Percentiles rank a stretch among this genome's conserved stretches.
Conservation (phyloP, 1,140 invertebrate species). For the Diuraphis noxia region DNA sequence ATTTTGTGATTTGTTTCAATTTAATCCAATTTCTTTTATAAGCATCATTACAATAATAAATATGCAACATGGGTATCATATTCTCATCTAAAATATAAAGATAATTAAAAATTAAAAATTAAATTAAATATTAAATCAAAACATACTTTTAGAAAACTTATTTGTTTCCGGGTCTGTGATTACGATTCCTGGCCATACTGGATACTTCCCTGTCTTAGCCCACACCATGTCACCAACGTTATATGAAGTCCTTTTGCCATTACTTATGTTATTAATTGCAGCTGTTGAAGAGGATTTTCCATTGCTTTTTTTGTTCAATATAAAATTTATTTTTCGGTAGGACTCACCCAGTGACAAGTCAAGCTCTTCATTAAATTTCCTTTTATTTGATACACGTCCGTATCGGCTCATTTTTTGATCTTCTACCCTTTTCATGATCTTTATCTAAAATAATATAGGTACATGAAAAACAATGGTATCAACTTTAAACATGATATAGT, state of each 20-base stretch:
- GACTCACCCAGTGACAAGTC: background rate
- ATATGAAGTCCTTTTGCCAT: background rate
- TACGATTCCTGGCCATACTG: conserved; percentile 34
- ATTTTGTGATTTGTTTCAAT: background rate
- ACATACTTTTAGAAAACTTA: conserved; percentile 16
- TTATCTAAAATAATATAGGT: background rate
- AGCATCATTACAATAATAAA: conserved; percentile 23
- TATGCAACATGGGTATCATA: background rate
- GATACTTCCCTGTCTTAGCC: conserved; percentile 34
- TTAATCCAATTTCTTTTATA: conserved; percentile 36
- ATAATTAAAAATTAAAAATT: background rate
- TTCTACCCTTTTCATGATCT: background rate
- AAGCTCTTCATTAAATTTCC: background rate
- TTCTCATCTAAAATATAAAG: background rate
- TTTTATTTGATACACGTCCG: conserved; percentile 7
- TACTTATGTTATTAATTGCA: background rate
- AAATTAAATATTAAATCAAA: background rate
- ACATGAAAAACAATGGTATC: too few species aligned
- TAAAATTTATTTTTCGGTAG: background rate
- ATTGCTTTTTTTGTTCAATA: background rate
- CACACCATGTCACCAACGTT: conserved; percentile 36
- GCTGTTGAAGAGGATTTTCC: background rate
- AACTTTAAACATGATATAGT: too few species aligned
- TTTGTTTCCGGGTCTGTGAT: background rate
- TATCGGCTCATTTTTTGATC: background rate